These are phyloP conservation scores for Pseudomyrmex cubaensis DNA, from an alignment of 1,140 invertebrate genomes.

Conservation along the genomic window DNA sequence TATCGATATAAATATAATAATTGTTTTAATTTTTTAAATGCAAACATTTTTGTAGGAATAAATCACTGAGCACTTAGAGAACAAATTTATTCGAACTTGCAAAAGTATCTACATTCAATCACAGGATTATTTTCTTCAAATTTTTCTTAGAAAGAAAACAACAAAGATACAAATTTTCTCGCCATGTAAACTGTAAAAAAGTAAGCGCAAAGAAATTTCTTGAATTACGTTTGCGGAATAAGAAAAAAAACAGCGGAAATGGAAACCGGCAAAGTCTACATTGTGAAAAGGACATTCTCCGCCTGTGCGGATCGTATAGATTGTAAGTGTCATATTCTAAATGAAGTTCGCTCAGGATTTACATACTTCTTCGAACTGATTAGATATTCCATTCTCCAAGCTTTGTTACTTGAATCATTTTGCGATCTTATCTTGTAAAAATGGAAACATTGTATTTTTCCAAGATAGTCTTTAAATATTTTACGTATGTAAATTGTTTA, in stretches of 20 bases:
- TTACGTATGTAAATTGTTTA: not conserved
- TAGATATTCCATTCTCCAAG: constrained; percentile 53
- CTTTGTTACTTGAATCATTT: constrained; percentile 27
- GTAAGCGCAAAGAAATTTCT: constrained; percentile 47
- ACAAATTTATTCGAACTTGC: not conserved
- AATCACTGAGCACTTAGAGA: not conserved
- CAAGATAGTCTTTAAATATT: constrained; percentile 15
- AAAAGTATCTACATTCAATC: constrained; percentile 13
- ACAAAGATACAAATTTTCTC: constrained; percentile 15
- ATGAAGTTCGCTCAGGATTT: constrained; percentile 43
- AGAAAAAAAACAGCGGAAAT: constrained; percentile 34
- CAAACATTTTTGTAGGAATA: constrained; percentile 16
- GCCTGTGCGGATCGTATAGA: constrained; percentile 13
- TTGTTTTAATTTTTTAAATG: not conserved
- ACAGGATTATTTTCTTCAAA: constrained; percentile 21
- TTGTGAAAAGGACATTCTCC: constrained; percentile 29
- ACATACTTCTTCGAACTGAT: constrained; percentile 56
- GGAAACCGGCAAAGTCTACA: constrained; percentile 31
- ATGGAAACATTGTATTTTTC: constrained; percentile 10
- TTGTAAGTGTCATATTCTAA: constrained; percentile 54
- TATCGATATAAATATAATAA: not conserved
- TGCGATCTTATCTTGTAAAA: constrained; percentile 20
- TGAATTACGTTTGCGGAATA: constrained; percentile 43
- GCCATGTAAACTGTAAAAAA: constrained; percentile 16
- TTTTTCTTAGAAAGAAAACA: constrained; percentile 7